Conservation (phyloP, 2,888 invertebrate species). For the Tipula confusa region DNA sequence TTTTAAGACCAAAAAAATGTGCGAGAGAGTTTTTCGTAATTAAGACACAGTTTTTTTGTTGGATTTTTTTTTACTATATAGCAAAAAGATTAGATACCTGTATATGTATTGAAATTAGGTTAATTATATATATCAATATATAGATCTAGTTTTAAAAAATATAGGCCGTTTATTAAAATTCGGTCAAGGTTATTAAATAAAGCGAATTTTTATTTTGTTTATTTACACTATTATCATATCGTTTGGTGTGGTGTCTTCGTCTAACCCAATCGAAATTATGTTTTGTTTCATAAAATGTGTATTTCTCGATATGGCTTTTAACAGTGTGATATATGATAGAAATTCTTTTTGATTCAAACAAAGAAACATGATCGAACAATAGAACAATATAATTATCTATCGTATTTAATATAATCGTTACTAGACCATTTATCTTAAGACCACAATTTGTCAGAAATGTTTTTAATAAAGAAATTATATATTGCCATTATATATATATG, state of each 20-base stretch:
- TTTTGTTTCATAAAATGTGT: no score
- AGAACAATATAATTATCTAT: background rate
- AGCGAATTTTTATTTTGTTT: background rate
- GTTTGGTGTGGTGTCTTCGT: no score
- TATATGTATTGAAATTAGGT: background rate
- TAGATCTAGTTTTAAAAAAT: background rate
- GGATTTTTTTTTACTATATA: background rate
- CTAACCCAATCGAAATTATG: no score
- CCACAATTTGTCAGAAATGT: background rate
- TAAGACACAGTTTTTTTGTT: background rate
- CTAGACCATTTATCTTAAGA: background rate
- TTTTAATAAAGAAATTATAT: background rate
- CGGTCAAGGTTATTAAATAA: background rate
- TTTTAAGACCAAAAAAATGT: background rate
- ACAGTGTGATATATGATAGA: no score
- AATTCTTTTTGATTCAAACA: background rate
- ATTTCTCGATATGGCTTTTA: no score
- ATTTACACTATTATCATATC: background rate
- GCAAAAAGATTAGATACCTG: background rate
- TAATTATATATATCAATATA: background rate
- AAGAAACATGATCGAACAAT: background rate
- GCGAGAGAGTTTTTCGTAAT: background rate
- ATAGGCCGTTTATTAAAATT: background rate
- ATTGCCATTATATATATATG: background rate
- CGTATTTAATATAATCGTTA: background rate